Percentiles rank a stretch among this genome's conserved stretches.
Evolutionary conservation across 2,113 vertebrate species (phyloP).

Genomic region (Pionites leucogaster): DNA sequence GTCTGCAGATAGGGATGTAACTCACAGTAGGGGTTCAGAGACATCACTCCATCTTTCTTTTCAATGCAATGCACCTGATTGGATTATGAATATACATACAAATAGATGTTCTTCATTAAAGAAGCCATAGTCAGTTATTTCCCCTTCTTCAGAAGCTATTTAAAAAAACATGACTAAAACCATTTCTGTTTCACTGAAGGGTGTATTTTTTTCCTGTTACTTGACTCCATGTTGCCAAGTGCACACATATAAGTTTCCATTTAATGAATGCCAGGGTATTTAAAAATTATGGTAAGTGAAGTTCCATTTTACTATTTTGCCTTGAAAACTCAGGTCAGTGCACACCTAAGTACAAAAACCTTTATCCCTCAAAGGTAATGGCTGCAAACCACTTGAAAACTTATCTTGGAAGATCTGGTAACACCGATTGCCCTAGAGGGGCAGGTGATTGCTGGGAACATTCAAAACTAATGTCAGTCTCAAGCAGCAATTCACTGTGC

Average conservation of each 20-base stretch:
- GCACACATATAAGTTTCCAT: not conserved
- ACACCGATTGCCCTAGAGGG: not conserved
- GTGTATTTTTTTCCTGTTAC: not conserved
- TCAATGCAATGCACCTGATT: fast-evolving
- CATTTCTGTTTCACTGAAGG: not conserved
- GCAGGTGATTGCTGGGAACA: not conserved
- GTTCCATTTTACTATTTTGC: not conserved
- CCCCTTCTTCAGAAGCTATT: not conserved
- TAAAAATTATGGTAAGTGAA: not conserved
- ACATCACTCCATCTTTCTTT: not conserved
- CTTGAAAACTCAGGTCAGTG: not conserved
- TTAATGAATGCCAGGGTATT: not conserved
- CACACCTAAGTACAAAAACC: not conserved
- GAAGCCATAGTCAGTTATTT: not conserved
- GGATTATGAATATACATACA: not conserved
- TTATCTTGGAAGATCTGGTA: not conserved
- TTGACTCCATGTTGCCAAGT: fast-evolving
- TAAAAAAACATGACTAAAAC: not conserved
- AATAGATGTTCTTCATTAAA: not conserved
- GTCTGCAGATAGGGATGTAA: not conserved
- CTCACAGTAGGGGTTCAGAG: not conserved
- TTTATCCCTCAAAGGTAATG: not conserved
- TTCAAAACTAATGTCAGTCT: not conserved
- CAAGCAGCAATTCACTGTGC: not conserved
- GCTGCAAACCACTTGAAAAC: not conserved